Evolutionary conservation across 1,140 invertebrate species (phyloP).

Genomic region (Reticulitermes speratus): DNA sequence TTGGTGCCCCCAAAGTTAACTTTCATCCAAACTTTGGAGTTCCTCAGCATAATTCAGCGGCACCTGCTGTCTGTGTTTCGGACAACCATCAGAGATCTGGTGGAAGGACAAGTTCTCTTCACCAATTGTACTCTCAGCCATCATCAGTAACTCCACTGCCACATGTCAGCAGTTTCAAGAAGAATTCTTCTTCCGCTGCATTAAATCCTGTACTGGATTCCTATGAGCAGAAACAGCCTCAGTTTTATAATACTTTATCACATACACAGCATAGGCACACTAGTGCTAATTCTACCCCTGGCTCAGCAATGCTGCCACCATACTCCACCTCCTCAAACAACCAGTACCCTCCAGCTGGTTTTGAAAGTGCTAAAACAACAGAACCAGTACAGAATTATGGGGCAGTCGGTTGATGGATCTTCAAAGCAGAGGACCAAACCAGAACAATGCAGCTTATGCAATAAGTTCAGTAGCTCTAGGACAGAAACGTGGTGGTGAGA

Average conservation of each 20-base stretch:
- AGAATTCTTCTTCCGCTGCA: slow-evolving; percentile 22
- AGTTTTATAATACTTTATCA: neutral
- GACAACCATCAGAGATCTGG: neutral
- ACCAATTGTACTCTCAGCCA: slow-evolving; percentile 22
- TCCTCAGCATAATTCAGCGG: slow-evolving; percentile 40
- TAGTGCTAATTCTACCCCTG: neutral
- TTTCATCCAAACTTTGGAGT: slow-evolving; percentile 66
- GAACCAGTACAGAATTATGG: neutral
- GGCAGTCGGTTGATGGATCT: neutral
- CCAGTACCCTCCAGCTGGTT: slow-evolving; percentile 9
- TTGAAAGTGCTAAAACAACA: slow-evolving; percentile 3
- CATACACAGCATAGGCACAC: slow-evolving; percentile 8
- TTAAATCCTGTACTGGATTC: neutral
- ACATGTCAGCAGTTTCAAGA: slow-evolving; percentile 27
- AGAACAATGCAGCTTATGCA: slow-evolving; percentile 9
- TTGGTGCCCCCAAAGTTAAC: slow-evolving; percentile 66
- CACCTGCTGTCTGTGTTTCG: neutral
- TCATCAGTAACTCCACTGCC: slow-evolving; percentile 20
- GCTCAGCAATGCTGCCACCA: slow-evolving; percentile 1
- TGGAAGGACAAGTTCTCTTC: slow-evolving; percentile 1
- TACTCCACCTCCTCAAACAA: slow-evolving; percentile 15
- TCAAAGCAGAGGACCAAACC: slow-evolving; percentile 3
- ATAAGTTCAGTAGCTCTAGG: slow-evolving; percentile 1
- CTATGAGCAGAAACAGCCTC: slow-evolving; percentile 17
- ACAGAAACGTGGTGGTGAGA: slow-evolving; percentile 23